A percentile compares a stretch with the other conserved stretches of the same genome.
Evolutionary conservation across 2,888 invertebrate species (phyloP).

Genomic region (Eumacrocentrus americanus): DNA sequence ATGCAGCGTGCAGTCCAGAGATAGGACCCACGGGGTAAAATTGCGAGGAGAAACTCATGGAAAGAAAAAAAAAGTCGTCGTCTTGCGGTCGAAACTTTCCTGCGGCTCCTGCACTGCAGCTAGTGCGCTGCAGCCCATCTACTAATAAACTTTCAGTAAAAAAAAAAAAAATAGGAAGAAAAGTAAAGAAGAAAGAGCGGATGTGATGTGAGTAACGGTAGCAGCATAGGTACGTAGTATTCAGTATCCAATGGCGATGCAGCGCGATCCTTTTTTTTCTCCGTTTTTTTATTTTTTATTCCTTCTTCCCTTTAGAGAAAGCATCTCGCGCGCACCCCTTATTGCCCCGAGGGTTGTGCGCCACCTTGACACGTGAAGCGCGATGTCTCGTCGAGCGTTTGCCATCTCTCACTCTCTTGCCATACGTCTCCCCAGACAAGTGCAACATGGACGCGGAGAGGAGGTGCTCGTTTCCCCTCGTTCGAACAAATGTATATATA

Average conservation of each 20-base stretch:
- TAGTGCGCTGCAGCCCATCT: constrained; percentile 34
- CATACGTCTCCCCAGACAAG: background rate
- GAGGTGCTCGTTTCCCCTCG: background rate
- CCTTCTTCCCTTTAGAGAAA: background rate
- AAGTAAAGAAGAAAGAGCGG: background rate
- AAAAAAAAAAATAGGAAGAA: constrained; percentile 17
- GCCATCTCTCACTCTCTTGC: background rate
- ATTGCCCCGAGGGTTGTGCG: constrained; percentile 14
- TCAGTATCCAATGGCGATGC: constrained; percentile 1
- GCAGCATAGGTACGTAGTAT: background rate
- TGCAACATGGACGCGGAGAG: background rate
- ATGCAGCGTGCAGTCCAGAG: background rate
- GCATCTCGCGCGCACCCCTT: constrained; percentile 1
- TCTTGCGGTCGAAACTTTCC: constrained; percentile 9
- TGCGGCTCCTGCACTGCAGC: constrained; percentile 30
- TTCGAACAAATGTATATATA: background rate
- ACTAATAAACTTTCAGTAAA: constrained; percentile 41
- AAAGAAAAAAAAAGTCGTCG: constrained; percentile 9
- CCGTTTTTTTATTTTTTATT: background rate
- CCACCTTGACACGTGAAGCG: constrained; percentile 6
- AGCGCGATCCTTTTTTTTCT: background rate
- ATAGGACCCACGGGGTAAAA: background rate
- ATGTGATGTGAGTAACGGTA: constrained; percentile 15
- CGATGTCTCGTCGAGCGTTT: background rate
- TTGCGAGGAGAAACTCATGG: background rate